A percentile compares a stretch with the other conserved stretches of the same genome.
Evolutionary conservation across 2,888 invertebrate genomes (phyloP).

Genomic region (Dryocosmus kuriphilus): DNA sequence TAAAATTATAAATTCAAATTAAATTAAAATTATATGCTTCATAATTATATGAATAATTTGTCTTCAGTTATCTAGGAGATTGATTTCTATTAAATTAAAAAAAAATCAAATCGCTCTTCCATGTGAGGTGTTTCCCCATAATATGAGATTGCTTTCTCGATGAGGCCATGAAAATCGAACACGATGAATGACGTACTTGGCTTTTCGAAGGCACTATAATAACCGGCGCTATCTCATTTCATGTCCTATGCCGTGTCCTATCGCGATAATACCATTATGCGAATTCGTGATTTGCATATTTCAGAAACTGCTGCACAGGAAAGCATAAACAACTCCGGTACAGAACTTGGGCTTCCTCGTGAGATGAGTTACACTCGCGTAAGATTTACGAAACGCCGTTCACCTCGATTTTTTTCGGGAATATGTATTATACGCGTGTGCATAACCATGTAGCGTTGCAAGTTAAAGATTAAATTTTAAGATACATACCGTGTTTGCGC

Average conservation of each 20-base stretch:
- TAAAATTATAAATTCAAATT: too few relatives aligned
- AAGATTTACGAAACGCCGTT: slow-evolving; percentile 73
- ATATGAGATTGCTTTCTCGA: slow-evolving; percentile 7
- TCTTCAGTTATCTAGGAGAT: too few relatives aligned
- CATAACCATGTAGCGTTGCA: slow-evolving; percentile 36
- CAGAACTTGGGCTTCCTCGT: slow-evolving; percentile 70
- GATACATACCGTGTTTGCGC: slow-evolving; percentile 13
- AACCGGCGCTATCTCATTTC: slow-evolving; percentile 54
- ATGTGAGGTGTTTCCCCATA: not conserved
- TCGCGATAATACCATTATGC: slow-evolving; percentile 74
- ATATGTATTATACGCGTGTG: slow-evolving; percentile 32
- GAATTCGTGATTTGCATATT: slow-evolving; percentile 77
- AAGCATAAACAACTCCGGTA: slow-evolving; percentile 76
- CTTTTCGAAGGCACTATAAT: slow-evolving; percentile 32
- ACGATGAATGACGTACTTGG: not conserved
- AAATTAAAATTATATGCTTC: too few relatives aligned
- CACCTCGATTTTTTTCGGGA: slow-evolving; percentile 54
- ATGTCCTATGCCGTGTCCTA: slow-evolving; percentile 55
- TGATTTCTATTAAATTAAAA: not conserved
- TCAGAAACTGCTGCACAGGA: slow-evolving; percentile 76
- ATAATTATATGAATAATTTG: too few relatives aligned
- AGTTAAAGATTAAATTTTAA: slow-evolving; percentile 37
- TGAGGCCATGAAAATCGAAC: slow-evolving; percentile 25
- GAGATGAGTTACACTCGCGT: slow-evolving; percentile 75
- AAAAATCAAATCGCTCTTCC: not conserved